Conservation (phyloP, 1,140 invertebrate species). For the Aphelenchoides fujianensis region DNA sequence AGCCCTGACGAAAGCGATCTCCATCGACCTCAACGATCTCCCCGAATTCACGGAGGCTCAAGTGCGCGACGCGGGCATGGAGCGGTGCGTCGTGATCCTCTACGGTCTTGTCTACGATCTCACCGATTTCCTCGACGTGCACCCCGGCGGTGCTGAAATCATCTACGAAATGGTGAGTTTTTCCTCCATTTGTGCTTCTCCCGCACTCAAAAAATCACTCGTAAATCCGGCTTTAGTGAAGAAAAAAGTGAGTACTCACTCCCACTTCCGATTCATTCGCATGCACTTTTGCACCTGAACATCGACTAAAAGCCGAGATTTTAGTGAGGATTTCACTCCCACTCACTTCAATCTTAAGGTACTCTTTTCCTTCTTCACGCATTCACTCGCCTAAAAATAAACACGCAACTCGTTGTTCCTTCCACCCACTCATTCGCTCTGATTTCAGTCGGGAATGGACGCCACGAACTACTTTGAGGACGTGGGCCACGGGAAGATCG, state of each 20-base stretch:
- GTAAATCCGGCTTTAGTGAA: too few species aligned
- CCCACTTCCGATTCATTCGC: too few species aligned
- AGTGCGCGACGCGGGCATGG: not conserved
- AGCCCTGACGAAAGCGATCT: not conserved
- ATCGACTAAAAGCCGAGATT: too few species aligned
- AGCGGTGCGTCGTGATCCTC: conserved; percentile 25
- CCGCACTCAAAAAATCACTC: too few species aligned
- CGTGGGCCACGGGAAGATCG: conserved; percentile 32
- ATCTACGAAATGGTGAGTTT: conserved; percentile 45
- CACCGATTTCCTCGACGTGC: conserved; percentile 37
- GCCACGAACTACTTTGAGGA: conserved; percentile 39
- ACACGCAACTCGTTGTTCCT: conserved; percentile 10
- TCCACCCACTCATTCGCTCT: not conserved
- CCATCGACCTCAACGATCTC: not conserved
- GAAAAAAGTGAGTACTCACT: not conserved
- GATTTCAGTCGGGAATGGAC: conserved; percentile 38
- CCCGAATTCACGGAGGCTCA: not conserved
- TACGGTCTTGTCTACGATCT: conserved; percentile 43
- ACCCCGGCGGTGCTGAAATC: conserved; percentile 38
- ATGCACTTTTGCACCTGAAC: not conserved
- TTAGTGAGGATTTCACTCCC: conserved; percentile 5
- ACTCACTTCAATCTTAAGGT: not conserved
- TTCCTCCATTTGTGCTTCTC: not conserved
- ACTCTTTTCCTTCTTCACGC: not conserved
- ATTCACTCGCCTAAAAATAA: conserved; percentile 15